Conservation (phyloP, 2,797 vertebrate species). For the Labroides dimidiatus region DNA sequence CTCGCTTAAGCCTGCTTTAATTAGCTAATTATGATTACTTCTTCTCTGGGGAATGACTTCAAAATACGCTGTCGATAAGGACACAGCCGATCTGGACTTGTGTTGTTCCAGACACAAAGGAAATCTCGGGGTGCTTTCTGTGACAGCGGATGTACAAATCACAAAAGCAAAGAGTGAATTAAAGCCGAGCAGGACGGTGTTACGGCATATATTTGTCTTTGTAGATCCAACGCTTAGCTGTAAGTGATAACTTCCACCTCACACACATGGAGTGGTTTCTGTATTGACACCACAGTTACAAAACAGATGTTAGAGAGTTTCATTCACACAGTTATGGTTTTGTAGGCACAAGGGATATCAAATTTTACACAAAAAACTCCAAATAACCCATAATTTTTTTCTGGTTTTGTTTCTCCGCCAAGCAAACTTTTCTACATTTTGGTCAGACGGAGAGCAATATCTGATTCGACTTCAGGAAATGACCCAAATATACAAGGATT, state of each 20-base stretch:
- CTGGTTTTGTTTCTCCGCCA: constrained; percentile 19
- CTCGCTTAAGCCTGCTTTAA: constrained; percentile 69
- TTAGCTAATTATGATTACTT: constrained; percentile 68
- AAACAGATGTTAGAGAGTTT: background rate
- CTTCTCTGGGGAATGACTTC: constrained; percentile 50
- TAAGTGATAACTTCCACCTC: constrained; percentile 9
- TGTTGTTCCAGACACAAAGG: constrained; percentile 50
- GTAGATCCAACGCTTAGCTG: constrained; percentile 8
- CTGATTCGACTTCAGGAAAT: constrained; percentile 40
- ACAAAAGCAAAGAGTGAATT: constrained; percentile 20
- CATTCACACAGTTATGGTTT: constrained; percentile 4
- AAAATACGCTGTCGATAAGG: constrained; percentile 38
- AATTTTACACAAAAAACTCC: background rate
- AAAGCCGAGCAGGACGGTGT: background rate
- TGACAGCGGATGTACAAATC: constrained; percentile 1
- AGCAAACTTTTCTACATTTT: constrained; percentile 12
- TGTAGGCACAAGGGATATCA: background rate
- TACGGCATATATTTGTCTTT: background rate
- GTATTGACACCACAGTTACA: background rate
- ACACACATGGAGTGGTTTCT: background rate
- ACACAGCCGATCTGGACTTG: constrained; percentile 37
- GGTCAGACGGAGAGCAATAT: constrained; percentile 20
- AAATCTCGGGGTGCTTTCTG: constrained; percentile 10
- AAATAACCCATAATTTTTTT: constrained; percentile 15
- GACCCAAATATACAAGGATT: constrained; percentile 34